These are phyloP conservation scores for Andrena fulva DNA, from an alignment of 2,888 invertebrate species.

Conservation along the genomic window DNA sequence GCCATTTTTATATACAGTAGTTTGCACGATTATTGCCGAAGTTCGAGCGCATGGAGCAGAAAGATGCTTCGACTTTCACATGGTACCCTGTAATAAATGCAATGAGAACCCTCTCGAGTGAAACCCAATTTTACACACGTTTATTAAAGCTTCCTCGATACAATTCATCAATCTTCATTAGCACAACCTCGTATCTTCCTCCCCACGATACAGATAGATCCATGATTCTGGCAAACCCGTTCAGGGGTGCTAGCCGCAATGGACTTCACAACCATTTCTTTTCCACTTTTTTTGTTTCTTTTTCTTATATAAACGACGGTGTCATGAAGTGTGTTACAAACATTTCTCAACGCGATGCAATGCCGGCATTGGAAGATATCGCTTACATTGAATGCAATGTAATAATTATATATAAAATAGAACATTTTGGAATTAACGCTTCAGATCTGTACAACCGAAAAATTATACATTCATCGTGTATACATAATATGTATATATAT, in stretches of 20 bases:
- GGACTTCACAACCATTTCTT: conserved; percentile 61
- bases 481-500: conserved; percentile 67
- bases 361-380: conserved; percentile 73
- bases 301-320: conserved; percentile 38
- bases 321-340: conserved; percentile 47
- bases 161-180: conserved; percentile 71
- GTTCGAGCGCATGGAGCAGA: too few relatives aligned
- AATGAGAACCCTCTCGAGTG: conserved; percentile 14
- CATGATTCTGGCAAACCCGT: conserved; percentile 42
- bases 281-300: conserved; percentile 9
- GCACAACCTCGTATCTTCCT: conserved; percentile 68
- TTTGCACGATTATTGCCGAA: neutral
- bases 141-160: conserved; percentile 79
- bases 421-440: conserved; percentile 76
- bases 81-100: neutral
- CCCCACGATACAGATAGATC: conserved; percentile 44
- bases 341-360: conserved; percentile 61
- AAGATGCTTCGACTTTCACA: neutral
- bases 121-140: conserved; percentile 72
- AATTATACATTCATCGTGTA: conserved; percentile 70
- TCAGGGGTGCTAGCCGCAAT: conserved; percentile 8
- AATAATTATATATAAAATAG: conserved; percentile 79
- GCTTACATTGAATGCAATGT: conserved; percentile 70
- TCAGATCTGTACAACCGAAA: conserved; percentile 79
- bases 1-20: neutral